Evolutionary conservation across 2,888 invertebrate species (phyloP), one percentile per base, ranked within the genome.

Genomic region (Omphaloscelis lunosa): DNA sequence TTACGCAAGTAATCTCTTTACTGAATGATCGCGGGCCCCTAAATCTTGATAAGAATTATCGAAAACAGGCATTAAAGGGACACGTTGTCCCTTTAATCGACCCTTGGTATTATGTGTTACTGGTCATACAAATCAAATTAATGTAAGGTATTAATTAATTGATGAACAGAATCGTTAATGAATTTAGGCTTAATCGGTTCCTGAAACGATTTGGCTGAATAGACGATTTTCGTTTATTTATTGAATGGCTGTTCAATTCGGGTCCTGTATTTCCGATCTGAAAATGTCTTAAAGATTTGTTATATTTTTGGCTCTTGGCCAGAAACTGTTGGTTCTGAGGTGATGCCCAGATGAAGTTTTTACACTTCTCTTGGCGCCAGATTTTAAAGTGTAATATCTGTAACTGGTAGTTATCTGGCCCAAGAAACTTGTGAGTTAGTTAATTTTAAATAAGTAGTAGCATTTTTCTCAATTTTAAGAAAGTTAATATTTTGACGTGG

Each of bases 1-100:
- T 87, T 85, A 87, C 84, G 23, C 56, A 63, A 67, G 62, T 88
- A 88, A 88, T 88, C 87, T 80, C 83, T 75, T 81, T 81, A 83
- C 80, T 82, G 80, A 86, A 81, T 84, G 80, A 77, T 83, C 76
- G 66, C 41, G 72, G 71, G 71, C 62, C 79, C 79, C 79, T 70
- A 83, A 82, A 61, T 77, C 80, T 77, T 81, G 82, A 87, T 83
- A 81, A 74, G 77, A 72, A 79, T 83, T 80, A 71, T 66, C 80
- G 77, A 79, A 81, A 88, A 79, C 77, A 77, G 66, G 45, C 66
- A 34, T 34, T 34, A 34, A 34, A 34, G 34, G 34, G 34, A 34
- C 34, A 34, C 2, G 34, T 76, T 67, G 75, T 82, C 80, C 83
- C 72, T 82, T 80, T 76, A 81, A 82, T 79, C 63, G 83, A 71